Conservation (phyloP, 2,888 invertebrate genomes). For the Drosophila basisetae region DNA sequence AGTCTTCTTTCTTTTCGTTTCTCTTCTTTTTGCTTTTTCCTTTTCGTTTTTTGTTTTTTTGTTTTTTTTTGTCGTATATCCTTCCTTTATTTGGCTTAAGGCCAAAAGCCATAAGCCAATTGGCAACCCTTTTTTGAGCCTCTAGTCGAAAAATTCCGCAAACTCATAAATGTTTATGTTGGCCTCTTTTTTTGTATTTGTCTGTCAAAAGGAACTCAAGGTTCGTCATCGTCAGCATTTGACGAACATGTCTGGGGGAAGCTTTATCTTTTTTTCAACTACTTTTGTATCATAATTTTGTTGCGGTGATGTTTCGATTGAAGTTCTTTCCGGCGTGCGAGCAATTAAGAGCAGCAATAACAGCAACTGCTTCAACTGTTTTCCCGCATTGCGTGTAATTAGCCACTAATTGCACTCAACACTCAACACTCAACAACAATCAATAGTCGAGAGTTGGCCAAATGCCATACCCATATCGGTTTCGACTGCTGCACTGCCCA, state of each 20-base stretch:
- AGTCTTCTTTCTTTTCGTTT: slow-evolving; percentile 29
- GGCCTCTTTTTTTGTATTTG: slow-evolving; percentile 2
- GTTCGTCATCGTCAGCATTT: slow-evolving; percentile 70
- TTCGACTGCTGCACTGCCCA: background rate
- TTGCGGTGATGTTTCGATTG: slow-evolving; percentile 15
- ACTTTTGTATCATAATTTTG: slow-evolving; percentile 36
- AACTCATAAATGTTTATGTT: slow-evolving; percentile 76
- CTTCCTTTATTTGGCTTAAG: background rate
- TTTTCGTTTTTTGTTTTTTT: slow-evolving; percentile 1
- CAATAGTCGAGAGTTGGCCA: slow-evolving; percentile 34
- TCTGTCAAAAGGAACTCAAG: slow-evolving; percentile 20
- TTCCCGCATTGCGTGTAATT: slow-evolving; percentile 62
- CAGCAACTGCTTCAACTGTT: slow-evolving; percentile 28
- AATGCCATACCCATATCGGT: slow-evolving; percentile 26
- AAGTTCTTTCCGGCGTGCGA: background rate
- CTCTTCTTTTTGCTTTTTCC: slow-evolving; percentile 1
- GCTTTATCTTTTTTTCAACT: slow-evolving; percentile 36
- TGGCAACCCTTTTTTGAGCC: slow-evolving; percentile 44
- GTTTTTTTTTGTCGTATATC: slow-evolving; percentile 7
- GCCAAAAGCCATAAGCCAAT: slow-evolving; percentile 20
- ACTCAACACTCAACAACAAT: background rate
- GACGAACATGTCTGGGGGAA: slow-evolving; percentile 51
- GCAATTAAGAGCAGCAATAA: slow-evolving; percentile 26
- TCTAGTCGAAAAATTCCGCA: slow-evolving; percentile 71
- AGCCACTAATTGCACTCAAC: slow-evolving; percentile 56